Conservation (phyloP, 1,140 invertebrate species). For the Drosophila repletoides region DNA sequence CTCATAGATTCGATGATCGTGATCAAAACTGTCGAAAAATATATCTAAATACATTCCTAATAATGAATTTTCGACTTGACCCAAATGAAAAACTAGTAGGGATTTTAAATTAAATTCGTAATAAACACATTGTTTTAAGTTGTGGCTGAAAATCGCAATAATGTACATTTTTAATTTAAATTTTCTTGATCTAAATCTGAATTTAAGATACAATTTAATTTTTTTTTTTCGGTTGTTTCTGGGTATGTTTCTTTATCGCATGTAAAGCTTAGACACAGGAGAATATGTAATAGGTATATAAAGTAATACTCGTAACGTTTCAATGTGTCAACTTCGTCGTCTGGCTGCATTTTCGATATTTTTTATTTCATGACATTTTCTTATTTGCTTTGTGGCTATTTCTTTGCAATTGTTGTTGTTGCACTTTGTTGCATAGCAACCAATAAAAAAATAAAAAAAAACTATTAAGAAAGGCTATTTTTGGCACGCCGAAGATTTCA, state of each 20-base stretch:
- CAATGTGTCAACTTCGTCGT: not conserved
- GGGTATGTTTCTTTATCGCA: not conserved
- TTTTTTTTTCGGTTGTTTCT: not conserved
- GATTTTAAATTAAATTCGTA: too few relatives aligned
- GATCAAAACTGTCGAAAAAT: too few relatives aligned
- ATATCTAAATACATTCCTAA: too few relatives aligned
- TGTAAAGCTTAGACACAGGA: not conserved
- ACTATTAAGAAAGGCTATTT: too few relatives aligned
- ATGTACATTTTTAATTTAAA: too few relatives aligned
- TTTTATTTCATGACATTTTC: not conserved
- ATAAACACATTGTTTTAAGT: too few relatives aligned
- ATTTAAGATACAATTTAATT: not conserved
- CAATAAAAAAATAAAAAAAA: not conserved
- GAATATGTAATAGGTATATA: not conserved
- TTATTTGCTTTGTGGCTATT: not conserved
- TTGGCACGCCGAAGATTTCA: too few relatives aligned
- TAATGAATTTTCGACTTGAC: too few relatives aligned
- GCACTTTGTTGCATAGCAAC: not conserved
- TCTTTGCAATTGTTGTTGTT: not conserved
- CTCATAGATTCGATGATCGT: too few relatives aligned
- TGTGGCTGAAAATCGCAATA: too few relatives aligned
- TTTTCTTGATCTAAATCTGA: too few relatives aligned
- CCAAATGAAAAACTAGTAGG: too few relatives aligned
- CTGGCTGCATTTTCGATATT: conserved; percentile 1
- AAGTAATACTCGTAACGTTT: not conserved